phyloP scores from a whole-genome alignment of 2,113 vertebrate genomes.

The Saccopteryx bilineata region DNA sequence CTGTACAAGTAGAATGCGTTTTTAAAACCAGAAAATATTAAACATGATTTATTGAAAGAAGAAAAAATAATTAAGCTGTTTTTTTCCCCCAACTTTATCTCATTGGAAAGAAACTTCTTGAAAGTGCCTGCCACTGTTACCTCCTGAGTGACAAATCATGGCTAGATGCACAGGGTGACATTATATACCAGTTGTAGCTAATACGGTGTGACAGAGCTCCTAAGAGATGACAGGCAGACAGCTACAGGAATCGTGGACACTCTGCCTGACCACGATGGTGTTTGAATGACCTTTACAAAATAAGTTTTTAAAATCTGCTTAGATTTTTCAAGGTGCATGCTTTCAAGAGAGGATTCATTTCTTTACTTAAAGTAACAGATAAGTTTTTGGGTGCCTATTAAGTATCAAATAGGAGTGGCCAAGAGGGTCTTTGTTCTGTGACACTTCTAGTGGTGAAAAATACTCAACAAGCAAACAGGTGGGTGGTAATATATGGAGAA shows the following conservation, averaged over 20 bases:
- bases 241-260: not conserved
- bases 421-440: not conserved
- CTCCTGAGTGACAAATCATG: not conserved
- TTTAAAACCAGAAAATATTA: slow-evolving; percentile 42
- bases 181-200: not conserved
- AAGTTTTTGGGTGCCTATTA: not conserved
- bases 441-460: not conserved
- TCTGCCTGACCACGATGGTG: not conserved
- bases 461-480: not conserved
- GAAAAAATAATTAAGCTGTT: not conserved
- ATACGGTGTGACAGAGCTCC: not conserved
- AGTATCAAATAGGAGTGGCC: not conserved
- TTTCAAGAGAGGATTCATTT: slow-evolving; percentile 13
- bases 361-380: not conserved
- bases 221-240: not conserved
- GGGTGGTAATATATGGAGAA: not conserved
- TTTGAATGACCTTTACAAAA: slow-evolving; percentile 31
- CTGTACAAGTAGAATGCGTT: not conserved
- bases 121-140: not conserved
- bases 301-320: not conserved
- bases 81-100: not conserved
- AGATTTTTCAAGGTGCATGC: not conserved
- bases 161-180: not conserved
- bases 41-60: slow-evolving; percentile 1
- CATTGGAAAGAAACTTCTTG: slow-evolving; percentile 24